A percentile compares a stretch with the other conserved stretches of the same genome.
Evolutionary conservation across 2,888 invertebrate species (phyloP).

Genomic region (Caenorhabditis auriculariae): DNA sequence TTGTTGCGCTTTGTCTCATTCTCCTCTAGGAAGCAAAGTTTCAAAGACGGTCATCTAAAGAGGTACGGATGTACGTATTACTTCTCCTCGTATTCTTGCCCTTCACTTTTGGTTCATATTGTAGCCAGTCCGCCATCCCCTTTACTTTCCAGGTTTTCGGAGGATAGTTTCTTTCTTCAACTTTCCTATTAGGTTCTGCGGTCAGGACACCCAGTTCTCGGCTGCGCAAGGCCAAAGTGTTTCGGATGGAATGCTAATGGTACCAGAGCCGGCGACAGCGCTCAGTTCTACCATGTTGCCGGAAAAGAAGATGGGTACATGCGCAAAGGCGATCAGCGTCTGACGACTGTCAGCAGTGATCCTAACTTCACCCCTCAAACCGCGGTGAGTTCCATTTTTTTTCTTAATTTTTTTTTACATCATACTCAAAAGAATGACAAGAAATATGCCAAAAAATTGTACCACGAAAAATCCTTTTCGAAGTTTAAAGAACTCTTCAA

Average conservation of each 20-base stretch:
- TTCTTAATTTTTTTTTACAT: neutral
- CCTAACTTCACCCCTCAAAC: constrained; percentile 28
- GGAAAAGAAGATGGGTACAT: constrained; percentile 49
- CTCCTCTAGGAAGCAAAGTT: too few species aligned
- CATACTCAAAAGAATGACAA: too few species aligned
- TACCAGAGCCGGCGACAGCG: constrained; percentile 41
- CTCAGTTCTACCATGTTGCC: constrained; percentile 46
- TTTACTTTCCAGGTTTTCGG: constrained; percentile 49
- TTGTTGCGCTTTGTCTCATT: too few species aligned
- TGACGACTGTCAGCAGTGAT: constrained; percentile 16
- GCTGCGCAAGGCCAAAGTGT: constrained; percentile 47
- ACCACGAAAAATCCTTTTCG: too few species aligned
- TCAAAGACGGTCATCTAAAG: too few species aligned
- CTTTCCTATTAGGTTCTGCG: constrained; percentile 33
- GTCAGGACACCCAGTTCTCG: constrained; percentile 45
- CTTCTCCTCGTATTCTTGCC: constrained; percentile 10
- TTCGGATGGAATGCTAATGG: constrained; percentile 47
- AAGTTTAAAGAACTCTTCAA: too few species aligned
- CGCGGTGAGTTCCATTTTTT: constrained; percentile 15
- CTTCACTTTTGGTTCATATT: constrained; percentile 37
- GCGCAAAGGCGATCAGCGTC: constrained; percentile 32
- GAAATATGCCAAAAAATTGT: neutral
- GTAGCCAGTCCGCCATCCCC: constrained; percentile 49
- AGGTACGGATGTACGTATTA: too few species aligned
- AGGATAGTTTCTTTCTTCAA: neutral